These are phyloP conservation scores for Gastrophryne carolinensis DNA, from an alignment of 2,797 vertebrate species.

Conservation along the genomic window DNA sequence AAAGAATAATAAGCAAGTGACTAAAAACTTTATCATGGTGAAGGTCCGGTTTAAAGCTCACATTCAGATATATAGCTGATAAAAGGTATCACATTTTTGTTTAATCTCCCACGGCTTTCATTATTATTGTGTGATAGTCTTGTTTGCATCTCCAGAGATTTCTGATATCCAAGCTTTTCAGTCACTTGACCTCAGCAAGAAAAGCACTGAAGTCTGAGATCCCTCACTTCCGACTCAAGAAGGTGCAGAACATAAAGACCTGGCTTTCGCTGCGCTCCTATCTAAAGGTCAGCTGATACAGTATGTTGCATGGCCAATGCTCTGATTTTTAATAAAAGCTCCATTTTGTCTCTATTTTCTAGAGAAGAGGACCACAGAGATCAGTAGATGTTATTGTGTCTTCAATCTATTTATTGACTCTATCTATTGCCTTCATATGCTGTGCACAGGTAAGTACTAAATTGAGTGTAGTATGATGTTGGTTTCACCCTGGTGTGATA, in stretches of 20 bases:
- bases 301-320: neutral
- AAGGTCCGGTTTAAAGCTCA: too few relatives aligned
- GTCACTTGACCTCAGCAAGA: constrained; percentile 93
- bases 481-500: too few relatives aligned
- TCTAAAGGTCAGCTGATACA: constrained; percentile 80
- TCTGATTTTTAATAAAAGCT: neutral
- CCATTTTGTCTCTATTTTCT: constrained; percentile 33
- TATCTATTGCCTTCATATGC: constrained; percentile 94
- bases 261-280: constrained; percentile 96
- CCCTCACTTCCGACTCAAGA: constrained; percentile 97
- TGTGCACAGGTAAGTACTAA: constrained; percentile 90
- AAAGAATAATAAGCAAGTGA: too few relatives aligned
- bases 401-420: constrained; percentile 87
- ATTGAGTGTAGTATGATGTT: too few relatives aligned
- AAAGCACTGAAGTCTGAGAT: constrained; percentile 97
- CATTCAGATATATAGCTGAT: too few relatives aligned
- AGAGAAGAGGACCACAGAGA: constrained; percentile 94
- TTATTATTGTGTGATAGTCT: constrained; percentile 26
- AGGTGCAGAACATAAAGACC: constrained; percentile 98
- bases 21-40: too few relatives aligned
- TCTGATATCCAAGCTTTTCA: constrained; percentile 94
- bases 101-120: too few relatives aligned
- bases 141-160: constrained; percentile 76
- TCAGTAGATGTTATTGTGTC: constrained; percentile 97
- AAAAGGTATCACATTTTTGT: too few relatives aligned